These are phyloP conservation scores for Acrocephalus kingi DNA, from an alignment of 2,113 vertebrate species.

Conservation along the genomic window DNA sequence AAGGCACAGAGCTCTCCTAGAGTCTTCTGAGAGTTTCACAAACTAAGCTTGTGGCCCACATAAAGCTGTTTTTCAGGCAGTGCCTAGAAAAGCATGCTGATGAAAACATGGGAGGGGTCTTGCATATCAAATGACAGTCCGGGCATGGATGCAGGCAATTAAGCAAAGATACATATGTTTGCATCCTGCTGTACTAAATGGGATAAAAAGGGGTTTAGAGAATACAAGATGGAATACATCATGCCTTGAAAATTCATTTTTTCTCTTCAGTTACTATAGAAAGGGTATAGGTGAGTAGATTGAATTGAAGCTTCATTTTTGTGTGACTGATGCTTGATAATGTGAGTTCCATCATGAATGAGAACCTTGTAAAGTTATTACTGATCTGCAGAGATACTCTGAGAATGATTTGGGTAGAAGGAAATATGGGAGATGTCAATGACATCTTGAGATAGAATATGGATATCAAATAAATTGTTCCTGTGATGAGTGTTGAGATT, in stretches of 20 bases:
- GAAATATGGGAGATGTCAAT: not conserved
- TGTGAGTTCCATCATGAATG: not conserved
- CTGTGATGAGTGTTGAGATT: not conserved
- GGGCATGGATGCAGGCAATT: not conserved
- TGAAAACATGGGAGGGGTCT: not conserved
- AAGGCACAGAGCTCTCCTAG: not conserved
- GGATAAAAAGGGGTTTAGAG: not conserved
- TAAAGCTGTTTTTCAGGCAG: not conserved
- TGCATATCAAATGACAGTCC: not conserved
- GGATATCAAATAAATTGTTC: not conserved
- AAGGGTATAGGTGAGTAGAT: not conserved
- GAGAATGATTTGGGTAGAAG: not conserved
- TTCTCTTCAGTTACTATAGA: not conserved
- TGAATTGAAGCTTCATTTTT: not conserved
- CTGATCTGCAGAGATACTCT: not conserved
- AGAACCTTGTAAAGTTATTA: not conserved
- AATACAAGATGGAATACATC: not conserved
- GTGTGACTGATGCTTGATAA: not conserved
- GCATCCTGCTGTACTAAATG: not conserved
- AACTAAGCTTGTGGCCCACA: not conserved
- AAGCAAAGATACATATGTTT: not conserved
- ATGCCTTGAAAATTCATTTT: not conserved
- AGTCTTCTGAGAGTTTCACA: not conserved
- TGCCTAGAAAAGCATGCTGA: not conserved
- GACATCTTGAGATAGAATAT: not conserved